Base-by-base conservation (phyloP, 1,140 invertebrate species). In the Penaeus chinensis region DNA sequence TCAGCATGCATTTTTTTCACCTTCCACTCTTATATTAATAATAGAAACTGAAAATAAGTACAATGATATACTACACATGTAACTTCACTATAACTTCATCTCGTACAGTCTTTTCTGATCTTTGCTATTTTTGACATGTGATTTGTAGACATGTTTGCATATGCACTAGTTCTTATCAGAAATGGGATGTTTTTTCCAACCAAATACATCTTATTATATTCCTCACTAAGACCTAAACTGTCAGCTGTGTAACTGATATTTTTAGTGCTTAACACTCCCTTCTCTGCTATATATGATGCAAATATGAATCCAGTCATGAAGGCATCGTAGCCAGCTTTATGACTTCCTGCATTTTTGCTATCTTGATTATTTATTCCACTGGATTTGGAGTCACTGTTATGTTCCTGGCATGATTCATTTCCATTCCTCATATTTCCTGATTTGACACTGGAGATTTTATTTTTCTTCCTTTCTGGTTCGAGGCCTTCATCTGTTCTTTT, bases 261-360 rank as follows among this genome's bases (percentile, higher is more conserved):
- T 63, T 47, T 37, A 42, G 76, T 54, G 19, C 61, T 27, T 19
- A 89, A 60, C 42, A 82, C 32, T 87, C 78, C 82, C 91, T 91
- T 61, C 90, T 89, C 10, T 89, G 85, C 84, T 10, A 92, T 42
- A 78, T 91, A 92, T 76, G 85, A 89, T 13, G 92, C 91, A 84
- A 93, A 91, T 54, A 91, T 91, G 82, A 91, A 93, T 5, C 92
- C 93, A 32, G 93, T 93, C 93, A 93, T 93, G 86, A 93, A 93
- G 18, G 93, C 92, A 91, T 93, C 93, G 91, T 92, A 93, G 10
- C 93, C 93, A 76, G 93, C 92, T 61, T 92, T 90, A 90, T 93
- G 93, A 54, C 91, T 90, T 22, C 90, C 47, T 5, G 87, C 80
- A 2, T 84, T 62, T 47, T 90, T 89, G 71, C 90, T 27, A 69